These are phyloP conservation scores for Orthosia incerta DNA, from an alignment of 2,888 invertebrate genomes.

Conservation along the genomic window DNA sequence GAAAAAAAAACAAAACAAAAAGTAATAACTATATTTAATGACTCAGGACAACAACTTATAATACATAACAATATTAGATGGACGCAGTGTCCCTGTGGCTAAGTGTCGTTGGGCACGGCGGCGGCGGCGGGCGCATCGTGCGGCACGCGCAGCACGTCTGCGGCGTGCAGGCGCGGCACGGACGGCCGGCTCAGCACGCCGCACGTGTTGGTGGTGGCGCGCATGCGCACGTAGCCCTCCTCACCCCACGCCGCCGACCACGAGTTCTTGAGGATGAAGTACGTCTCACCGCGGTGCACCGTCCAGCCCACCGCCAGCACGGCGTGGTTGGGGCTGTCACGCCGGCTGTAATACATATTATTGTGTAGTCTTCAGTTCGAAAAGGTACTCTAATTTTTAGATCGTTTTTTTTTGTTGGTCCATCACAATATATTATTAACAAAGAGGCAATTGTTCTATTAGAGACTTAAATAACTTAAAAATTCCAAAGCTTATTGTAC, in stretches of 20 bases:
- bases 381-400: no score
- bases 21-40: slow-evolving; percentile 42
- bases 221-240: slow-evolving; percentile 79
- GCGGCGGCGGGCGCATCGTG: slow-evolving; percentile 42
- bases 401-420: background rate
- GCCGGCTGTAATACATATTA: slow-evolving; percentile 67
- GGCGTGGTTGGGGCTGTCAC: slow-evolving; percentile 77
- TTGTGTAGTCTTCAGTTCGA: no score
- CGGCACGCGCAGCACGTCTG: slow-evolving; percentile 73
- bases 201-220: slow-evolving; percentile 82
- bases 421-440: background rate
- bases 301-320: slow-evolving; percentile 86
- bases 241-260: slow-evolving; percentile 82
- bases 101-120: background rate
- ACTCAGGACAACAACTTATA: slow-evolving; percentile 32
- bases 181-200: slow-evolving; percentile 80
- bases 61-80: slow-evolving; percentile 23
- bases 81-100: background rate
- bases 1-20: no score
- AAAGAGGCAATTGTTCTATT: background rate
- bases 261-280: slow-evolving; percentile 85
- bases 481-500: no score
- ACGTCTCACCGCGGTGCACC: slow-evolving; percentile 73
- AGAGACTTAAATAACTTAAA: background rate
- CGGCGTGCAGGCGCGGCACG: slow-evolving; percentile 72